These are phyloP conservation scores for Apodemia zela DNA, from an alignment of 2,888 invertebrate species.

Conservation along the genomic window DNA sequence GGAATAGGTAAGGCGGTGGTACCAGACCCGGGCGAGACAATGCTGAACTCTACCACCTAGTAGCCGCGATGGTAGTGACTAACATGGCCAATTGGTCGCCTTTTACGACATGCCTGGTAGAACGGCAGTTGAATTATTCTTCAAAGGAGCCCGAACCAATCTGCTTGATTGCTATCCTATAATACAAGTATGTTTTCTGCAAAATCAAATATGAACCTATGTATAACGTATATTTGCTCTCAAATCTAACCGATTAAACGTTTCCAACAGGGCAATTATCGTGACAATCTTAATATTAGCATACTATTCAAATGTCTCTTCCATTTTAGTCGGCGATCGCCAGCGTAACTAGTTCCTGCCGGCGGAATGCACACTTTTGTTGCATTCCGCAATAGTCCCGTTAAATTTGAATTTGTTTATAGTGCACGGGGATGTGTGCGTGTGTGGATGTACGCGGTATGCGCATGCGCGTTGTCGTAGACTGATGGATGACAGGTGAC, in stretches of 20 bases:
- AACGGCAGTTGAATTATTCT: too few relatives aligned
- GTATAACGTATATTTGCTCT: too few relatives aligned
- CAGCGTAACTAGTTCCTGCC: conserved; percentile 46
- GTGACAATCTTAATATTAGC: conserved; percentile 35
- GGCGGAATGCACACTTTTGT: conserved; percentile 65
- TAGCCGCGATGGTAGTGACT: too few relatives aligned
- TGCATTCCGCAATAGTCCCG: conserved; percentile 69
- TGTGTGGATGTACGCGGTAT: conserved; percentile 42
- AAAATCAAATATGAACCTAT: too few relatives aligned
- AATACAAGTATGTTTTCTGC: too few relatives aligned
- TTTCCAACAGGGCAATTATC: conserved; percentile 30
- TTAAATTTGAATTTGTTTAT: conserved; percentile 70
- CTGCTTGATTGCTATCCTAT: too few relatives aligned
- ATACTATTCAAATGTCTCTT: conserved; percentile 57
- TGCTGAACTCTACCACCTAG: too few relatives aligned
- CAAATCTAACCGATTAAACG: background rate
- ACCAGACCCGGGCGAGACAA: too few relatives aligned
- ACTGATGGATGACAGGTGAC: conserved; percentile 80
- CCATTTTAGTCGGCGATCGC: conserved; percentile 51
- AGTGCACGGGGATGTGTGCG: conserved; percentile 31
- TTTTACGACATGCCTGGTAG: too few relatives aligned
- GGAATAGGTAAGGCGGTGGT: too few relatives aligned
- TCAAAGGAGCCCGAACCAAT: too few relatives aligned
- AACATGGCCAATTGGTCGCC: too few relatives aligned
- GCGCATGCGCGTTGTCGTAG: conserved; percentile 71